These are phyloP conservation scores for Lycocerus yunnanus DNA, from an alignment of 2,888 invertebrate genomes.

Conservation along the genomic window DNA sequence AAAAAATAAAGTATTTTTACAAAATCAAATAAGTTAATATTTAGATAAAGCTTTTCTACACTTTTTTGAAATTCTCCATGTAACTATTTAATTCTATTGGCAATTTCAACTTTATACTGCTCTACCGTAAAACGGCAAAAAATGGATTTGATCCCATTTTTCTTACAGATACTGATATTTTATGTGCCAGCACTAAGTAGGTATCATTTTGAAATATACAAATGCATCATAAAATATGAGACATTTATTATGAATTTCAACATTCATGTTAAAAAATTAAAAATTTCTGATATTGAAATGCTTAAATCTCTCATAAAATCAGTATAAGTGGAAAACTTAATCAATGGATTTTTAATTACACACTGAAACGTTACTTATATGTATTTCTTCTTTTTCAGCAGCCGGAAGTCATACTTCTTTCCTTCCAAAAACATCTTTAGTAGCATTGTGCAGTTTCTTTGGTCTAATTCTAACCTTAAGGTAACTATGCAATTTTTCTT, in stretches of 20 bases:
- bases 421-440: conserved; percentile 43
- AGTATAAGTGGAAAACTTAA: background rate
- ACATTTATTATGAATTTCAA: background rate
- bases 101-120: background rate
- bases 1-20: too few relatives aligned
- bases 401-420: conserved; percentile 49
- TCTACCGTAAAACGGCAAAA: background rate
- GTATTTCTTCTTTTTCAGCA: conserved; percentile 39
- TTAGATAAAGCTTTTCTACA: background rate
- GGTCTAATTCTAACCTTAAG: conserved; percentile 43
- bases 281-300: background rate
- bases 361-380: background rate
- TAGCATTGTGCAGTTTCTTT: conserved; percentile 45
- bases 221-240: background rate
- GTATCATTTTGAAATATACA: background rate
- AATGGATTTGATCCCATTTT: background rate
- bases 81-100: background rate
- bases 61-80: background rate
- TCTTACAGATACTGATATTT: background rate
- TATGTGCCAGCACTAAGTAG: background rate
- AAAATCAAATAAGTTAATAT: too few relatives aligned
- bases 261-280: background rate
- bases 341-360: background rate
- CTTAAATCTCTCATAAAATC: background rate
- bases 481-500: conserved; percentile 47